Conservation (phyloP, 2,113 vertebrate species). For the Nansenia antarctica region DNA sequence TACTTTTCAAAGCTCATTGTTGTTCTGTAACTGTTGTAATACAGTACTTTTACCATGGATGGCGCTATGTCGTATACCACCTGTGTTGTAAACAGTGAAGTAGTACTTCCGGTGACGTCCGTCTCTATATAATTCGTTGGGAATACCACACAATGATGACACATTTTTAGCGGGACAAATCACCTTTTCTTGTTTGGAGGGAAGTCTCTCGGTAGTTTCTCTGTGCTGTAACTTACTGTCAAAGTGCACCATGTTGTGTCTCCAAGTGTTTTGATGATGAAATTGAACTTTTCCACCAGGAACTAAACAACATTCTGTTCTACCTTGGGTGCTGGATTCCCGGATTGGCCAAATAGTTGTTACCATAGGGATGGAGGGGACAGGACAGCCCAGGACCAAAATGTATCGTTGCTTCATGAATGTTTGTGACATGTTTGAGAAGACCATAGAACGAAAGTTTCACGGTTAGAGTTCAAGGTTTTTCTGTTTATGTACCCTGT, state of each 20-base stretch:
- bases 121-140: conserved; percentile 21
- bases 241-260: background rate
- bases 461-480: too few species aligned
- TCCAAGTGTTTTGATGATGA: background rate
- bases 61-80: too few species aligned
- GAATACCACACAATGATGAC: background rate
- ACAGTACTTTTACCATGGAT: too few species aligned
- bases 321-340: background rate
- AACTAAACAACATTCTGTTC: background rate
- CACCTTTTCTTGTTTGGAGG: background rate
- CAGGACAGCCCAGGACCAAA: conserved; percentile 5
- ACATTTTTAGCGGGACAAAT: conserved; percentile 2
- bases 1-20: conserved; percentile 45
- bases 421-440: too few species aligned
- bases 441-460: too few species aligned
- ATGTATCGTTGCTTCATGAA: conserved; percentile 17
- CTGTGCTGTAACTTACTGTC: conserved; percentile 11
- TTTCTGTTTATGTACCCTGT: too few species aligned
- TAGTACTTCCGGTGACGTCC: background rate
- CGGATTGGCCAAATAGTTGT: background rate
- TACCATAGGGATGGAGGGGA: background rate
- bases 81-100: too few species aligned
- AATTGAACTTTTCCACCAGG: conserved; percentile 25
- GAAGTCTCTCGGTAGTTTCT: conserved; percentile 7
- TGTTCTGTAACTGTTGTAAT: conserved; percentile 57